phyloP scores from a whole-genome alignment of 2,113 vertebrate genomes.

The Antennarius striatus region DNA sequence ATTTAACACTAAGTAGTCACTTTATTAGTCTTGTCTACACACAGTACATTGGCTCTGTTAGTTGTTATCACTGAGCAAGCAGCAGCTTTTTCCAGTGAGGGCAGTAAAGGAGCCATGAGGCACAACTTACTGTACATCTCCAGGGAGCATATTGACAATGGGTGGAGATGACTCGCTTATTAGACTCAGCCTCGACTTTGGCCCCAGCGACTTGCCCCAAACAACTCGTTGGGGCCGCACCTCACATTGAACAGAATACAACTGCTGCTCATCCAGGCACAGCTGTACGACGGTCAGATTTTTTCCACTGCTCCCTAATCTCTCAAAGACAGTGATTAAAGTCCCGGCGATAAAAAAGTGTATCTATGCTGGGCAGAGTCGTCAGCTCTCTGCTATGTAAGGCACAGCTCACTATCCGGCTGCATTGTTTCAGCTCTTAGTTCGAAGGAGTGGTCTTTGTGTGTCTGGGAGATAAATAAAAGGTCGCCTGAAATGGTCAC shows the following conservation, averaged over 20 bases:
- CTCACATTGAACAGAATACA: slow-evolving; percentile 37
- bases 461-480: slow-evolving; percentile 28
- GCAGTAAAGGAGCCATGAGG: slow-evolving; percentile 14
- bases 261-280: slow-evolving; percentile 26
- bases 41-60: no score
- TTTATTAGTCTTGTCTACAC: no score
- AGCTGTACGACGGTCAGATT: slow-evolving; percentile 43
- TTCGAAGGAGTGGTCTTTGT: slow-evolving; percentile 25
- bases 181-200: slow-evolving; percentile 57
- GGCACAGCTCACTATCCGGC: slow-evolving; percentile 7
- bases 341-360: slow-evolving; percentile 35
- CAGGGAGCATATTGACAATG: slow-evolving; percentile 22
- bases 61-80: background rate
- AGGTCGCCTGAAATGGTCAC: background rate
- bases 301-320: slow-evolving; percentile 54
- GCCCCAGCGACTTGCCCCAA: slow-evolving; percentile 53
- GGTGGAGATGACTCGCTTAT: slow-evolving; percentile 16
- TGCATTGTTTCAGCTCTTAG: slow-evolving; percentile 24
- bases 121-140: background rate
- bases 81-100: background rate
- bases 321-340: slow-evolving; percentile 42
- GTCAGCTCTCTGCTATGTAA: slow-evolving; percentile 35
- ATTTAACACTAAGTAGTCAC: background rate
- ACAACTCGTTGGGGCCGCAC: slow-evolving; percentile 8
- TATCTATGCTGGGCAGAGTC: slow-evolving; percentile 48